Base-by-base conservation (phyloP, 2,888 invertebrate species). In the Fragum fragum region DNA sequence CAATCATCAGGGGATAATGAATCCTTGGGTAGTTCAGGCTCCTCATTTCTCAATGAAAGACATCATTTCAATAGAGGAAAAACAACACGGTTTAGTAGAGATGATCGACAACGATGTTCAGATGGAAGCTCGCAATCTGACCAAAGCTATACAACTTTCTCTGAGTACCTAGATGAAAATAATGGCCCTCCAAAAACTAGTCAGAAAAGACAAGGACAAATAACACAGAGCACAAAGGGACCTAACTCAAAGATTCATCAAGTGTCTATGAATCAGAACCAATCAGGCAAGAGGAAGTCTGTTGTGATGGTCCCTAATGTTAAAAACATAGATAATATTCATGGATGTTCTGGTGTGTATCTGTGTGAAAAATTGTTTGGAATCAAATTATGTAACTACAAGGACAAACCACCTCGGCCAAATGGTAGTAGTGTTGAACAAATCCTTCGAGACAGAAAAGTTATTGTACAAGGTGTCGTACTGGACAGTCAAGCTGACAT, bases 321-420 rank as follows among this genome's bases (percentile, higher is more conserved):
- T 16, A 73, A 53, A 55, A 70, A 78, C 76, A 63, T 83, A 14
- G 66, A 42, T 26, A 59, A 82, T 80, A 61, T 80, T 26, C 28
- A 39, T n/a, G 53, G 42, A 21, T 75, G 57, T 26, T 85, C 87
- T 16, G 91, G 90, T 16, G 88, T 90, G 52, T 85, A 83, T 42
- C 76, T 91, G 59, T 91, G 90, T 86, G 90, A 91, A 73, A 88
- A 88, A 82, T 79, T 92, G 29, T 90, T 91, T 84, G 92, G 92
- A 39, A 89, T 92, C 53, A 87, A 87, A 53, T 69, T 92, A 69
- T 91, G 90, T 72, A 88, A 90, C 42, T 91, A 91, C 77, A 91
- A 90, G 57, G 85, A 88, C 42, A 89, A 86, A 73, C 79, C 85
- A 18, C 76, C 83, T 9, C 82, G 83, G 9, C 76, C 81, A 57